These are phyloP conservation scores for Artibeus jamaicensis DNA, from an alignment of 2,797 vertebrate species.

Conservation along the genomic window DNA sequence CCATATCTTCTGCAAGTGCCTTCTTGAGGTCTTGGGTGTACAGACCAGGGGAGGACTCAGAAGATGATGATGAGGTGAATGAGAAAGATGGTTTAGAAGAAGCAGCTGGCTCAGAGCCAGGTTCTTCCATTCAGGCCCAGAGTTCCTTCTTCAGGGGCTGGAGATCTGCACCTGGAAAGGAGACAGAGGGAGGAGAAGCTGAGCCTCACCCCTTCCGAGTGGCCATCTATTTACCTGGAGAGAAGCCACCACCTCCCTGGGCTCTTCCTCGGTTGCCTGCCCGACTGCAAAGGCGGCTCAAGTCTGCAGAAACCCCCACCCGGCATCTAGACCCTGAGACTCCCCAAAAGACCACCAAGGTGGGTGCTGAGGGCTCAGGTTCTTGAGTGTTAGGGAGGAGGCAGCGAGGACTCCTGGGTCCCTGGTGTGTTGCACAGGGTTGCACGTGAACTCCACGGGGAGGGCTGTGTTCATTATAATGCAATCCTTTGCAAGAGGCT, in stretches of 20 bases:
- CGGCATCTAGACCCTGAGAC: not conserved
- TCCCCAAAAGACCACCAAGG: conserved; percentile 48
- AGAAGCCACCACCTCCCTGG: conserved; percentile 42
- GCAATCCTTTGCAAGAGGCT: conserved; percentile 60
- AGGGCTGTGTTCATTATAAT: not conserved
- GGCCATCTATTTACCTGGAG: conserved; percentile 68
- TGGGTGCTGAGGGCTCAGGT: conserved; percentile 30
- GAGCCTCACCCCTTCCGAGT: not conserved
- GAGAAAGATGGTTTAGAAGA: not conserved
- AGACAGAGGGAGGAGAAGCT: not conserved
- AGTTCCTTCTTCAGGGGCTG: conserved; percentile 31
- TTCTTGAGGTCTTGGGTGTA: not conserved
- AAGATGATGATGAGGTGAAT: not conserved
- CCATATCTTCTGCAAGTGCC: not conserved
- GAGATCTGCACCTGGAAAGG: conserved; percentile 13
- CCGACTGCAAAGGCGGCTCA: not conserved
- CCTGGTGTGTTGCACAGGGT: not conserved
- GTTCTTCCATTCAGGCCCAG: not conserved
- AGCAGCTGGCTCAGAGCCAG: not conserved
- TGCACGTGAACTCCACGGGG: not conserved
- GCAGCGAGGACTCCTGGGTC: not conserved
- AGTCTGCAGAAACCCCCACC: not conserved
- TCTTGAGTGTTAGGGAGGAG: not conserved
- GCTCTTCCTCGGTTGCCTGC: conserved; percentile 30
- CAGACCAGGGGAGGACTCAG: not conserved